Base-by-base conservation (phyloP, 2,888 invertebrate species). In the Linnaemya tessellans region DNA sequence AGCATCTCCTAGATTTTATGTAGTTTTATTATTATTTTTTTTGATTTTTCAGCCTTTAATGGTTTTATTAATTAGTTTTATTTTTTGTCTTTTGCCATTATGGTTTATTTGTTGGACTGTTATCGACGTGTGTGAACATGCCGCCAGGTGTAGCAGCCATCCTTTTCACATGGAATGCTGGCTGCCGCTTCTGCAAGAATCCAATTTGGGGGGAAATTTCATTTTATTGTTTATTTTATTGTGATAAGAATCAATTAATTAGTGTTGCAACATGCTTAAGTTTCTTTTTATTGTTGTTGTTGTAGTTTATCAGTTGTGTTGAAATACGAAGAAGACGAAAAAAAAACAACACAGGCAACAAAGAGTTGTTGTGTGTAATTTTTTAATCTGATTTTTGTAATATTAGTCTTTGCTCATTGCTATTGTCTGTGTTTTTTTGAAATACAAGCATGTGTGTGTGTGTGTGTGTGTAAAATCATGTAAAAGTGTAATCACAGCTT, bases 181-280 rank as follows among this genome's bases (percentile, higher is more conserved):
- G 20, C 30, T 30, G 30, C 30, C 30, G 9, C 46, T 30, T 25
- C 11, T 43, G 54, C 25, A 62, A 41, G 62, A 30, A 30, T 15
- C 62, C 20, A 77, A 73, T 65, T 70, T 38, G 62, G 58, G 71
- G 65, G 75, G 67, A 80, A 77, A 80, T 80, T 80, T 49, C 5
- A 30, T 30, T 30, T 30, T 30, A 30, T 30, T 68, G 43, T 20
- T 79, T 30, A 62, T 64, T 43, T 58, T 56, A 11, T 46, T 78
- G 46, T 75, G 85, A 85, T 85, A 85, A 80, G 51, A 82, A 85
- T 85, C 85, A 85, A 85, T 85, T 85, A 85, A 85, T 85, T 85
- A 79, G 85, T 85, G 79, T 82, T 85, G 81, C 78, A 64, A 68
- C 78, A 68, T 81, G 78, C 22, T 77, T 68, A 54, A 54, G 62